Percentiles rank a stretch among this genome's conserved stretches.
Evolutionary conservation across 2,113 vertebrate genomes (phyloP).

Genomic region (Puntigrus tetrazona): DNA sequence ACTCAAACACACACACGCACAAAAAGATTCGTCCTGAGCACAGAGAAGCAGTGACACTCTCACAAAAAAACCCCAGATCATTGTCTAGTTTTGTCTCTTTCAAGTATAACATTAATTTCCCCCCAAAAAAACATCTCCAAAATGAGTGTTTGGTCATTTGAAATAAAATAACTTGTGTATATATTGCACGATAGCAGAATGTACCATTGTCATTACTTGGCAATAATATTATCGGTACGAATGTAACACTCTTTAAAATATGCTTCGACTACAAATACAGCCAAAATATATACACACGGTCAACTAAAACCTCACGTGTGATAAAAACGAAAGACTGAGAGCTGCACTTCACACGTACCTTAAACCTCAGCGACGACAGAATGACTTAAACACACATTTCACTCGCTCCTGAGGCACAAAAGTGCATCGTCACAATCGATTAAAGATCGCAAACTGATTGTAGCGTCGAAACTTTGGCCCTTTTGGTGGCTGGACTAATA

Average conservation of each 20-base stretch:
- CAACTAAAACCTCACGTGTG: constrained; percentile 34
- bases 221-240: constrained; percentile 57
- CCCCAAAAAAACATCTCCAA: constrained; percentile 46
- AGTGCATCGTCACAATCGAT: constrained; percentile 64
- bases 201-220: constrained; percentile 60
- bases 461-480: constrained; percentile 30
- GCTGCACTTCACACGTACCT: constrained; percentile 50
- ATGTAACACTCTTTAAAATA: constrained; percentile 60
- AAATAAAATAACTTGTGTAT: constrained; percentile 51
- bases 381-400: not conserved
- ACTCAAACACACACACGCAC: not conserved
- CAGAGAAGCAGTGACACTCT: not conserved
- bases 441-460: constrained; percentile 31
- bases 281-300: constrained; percentile 52
- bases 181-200: constrained; percentile 69
- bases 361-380: constrained; percentile 44
- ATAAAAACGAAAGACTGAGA: constrained; percentile 50
- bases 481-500: not conserved
- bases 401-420: constrained; percentile 72
- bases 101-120: constrained; percentile 65
- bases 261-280: constrained; percentile 57
- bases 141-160: constrained; percentile 24
- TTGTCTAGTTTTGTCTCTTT: constrained; percentile 66
- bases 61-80: constrained; percentile 53
- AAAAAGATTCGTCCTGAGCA: not conserved